These are phyloP conservation scores for Aleiodes leptofemur DNA, from an alignment of 2,888 invertebrate genomes.

Conservation along the genomic window DNA sequence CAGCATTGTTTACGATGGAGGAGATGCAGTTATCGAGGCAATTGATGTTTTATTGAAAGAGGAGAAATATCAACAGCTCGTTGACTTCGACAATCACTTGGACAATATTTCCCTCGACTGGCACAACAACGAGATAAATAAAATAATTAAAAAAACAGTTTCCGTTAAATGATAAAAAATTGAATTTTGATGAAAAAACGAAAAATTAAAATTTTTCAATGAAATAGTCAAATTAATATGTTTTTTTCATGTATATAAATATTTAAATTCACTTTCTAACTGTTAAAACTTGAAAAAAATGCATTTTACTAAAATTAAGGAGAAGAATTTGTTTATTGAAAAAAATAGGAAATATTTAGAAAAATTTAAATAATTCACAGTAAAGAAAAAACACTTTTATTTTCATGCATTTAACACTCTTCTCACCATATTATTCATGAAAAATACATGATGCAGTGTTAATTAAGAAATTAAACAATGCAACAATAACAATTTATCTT, in stretches of 20 bases:
- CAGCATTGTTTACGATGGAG: slow-evolving; percentile 68
- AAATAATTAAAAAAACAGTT: slow-evolving; percentile 76
- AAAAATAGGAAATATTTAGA: too few relatives aligned
- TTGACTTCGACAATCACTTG: slow-evolving; percentile 98
- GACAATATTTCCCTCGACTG: slow-evolving; percentile 94
- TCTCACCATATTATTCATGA: slow-evolving; percentile 3
- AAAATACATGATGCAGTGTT: slow-evolving; percentile 22
- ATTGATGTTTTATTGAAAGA: slow-evolving; percentile 85
- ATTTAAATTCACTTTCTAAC: background rate
- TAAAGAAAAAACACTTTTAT: slow-evolving; percentile 49
- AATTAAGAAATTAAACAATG: slow-evolving; percentile 4
- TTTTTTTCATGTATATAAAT: slow-evolving; percentile 23
- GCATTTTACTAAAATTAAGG: slow-evolving; percentile 6
- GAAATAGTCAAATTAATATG: background rate
- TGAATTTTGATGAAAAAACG: background rate
- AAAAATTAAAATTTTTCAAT: slow-evolving; percentile 1
- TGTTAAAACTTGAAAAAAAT: background rate
- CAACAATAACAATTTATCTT: slow-evolving; percentile 14
- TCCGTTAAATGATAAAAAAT: slow-evolving; percentile 56
- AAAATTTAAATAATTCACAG: slow-evolving; percentile 35
- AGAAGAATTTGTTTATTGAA: background rate
- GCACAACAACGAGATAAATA: slow-evolving; percentile 85
- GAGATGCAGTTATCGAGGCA: slow-evolving; percentile 78
- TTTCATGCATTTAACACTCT: slow-evolving; percentile 38
- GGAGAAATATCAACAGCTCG: slow-evolving; percentile 85